Conservation (phyloP, 2,113 vertebrate genomes). For the Sylvicapra grimmia region DNA sequence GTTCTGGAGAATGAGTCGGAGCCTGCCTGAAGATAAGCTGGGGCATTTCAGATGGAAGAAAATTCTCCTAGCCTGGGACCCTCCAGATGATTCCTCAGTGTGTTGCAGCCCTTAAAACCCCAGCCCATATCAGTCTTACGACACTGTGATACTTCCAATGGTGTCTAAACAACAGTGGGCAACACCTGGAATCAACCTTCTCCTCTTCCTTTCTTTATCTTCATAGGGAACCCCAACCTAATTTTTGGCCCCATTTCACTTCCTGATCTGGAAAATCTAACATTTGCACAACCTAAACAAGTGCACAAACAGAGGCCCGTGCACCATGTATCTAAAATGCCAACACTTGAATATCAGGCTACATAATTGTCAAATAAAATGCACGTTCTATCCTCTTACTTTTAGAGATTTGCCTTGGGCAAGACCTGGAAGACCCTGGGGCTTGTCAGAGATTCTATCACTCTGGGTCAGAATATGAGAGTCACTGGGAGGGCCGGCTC, state of each 20-base stretch:
- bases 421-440: not conserved
- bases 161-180: not conserved
- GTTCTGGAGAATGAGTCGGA: not conserved
- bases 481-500: not conserved
- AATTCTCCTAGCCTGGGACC: too few species aligned
- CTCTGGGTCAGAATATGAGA: not conserved
- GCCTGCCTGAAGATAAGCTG: not conserved
- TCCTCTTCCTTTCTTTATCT: not conserved
- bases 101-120: not conserved
- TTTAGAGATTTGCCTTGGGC: not conserved
- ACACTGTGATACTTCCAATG: too few species aligned
- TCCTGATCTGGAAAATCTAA: not conserved
- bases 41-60: not conserved
- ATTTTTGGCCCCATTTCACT: not conserved
- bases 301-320: too few species aligned
- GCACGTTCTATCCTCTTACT: not conserved
- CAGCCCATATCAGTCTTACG: accelerated
- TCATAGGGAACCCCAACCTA: not conserved
- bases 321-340: not conserved
- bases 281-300: not conserved
- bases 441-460: not conserved
- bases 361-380: not conserved
- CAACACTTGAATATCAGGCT: not conserved
- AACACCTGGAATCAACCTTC: not conserved
- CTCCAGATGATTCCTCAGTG: not conserved